phyloP scores from a whole-genome alignment of 1,140 invertebrate genomes.

The Drosophila rhopaloa region DNA sequence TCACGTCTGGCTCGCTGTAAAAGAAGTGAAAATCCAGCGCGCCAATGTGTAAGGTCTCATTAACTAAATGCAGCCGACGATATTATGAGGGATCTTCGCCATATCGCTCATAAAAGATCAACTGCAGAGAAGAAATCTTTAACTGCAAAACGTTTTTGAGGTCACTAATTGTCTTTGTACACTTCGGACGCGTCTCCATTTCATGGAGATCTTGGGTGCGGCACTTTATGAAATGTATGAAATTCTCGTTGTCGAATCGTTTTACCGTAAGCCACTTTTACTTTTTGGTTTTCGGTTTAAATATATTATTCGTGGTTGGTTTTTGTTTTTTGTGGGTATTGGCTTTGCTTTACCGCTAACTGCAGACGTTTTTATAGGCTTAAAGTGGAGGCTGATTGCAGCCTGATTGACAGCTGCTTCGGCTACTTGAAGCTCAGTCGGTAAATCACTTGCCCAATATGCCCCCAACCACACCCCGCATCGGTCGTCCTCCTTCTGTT shows the following conservation, averaged over 20 bases:
- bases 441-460: constrained; percentile 61
- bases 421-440: constrained; percentile 75
- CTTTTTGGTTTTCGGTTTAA: constrained; percentile 50
- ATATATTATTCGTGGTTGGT: constrained; percentile 12
- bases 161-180: constrained; percentile 74
- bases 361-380: constrained; percentile 77
- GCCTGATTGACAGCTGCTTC: constrained; percentile 75
- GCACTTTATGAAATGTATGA: constrained; percentile 28
- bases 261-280: constrained; percentile 82
- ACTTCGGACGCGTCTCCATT: constrained; percentile 38
- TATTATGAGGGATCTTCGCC: constrained; percentile 34
- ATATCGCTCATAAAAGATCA: constrained; percentile 67
- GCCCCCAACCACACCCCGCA: background rate
- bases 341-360: constrained; percentile 49
- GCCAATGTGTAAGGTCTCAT: constrained; percentile 62
- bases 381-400: constrained; percentile 77
- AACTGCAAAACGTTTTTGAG: constrained; percentile 78
- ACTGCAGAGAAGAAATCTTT: constrained; percentile 50
- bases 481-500: constrained; percentile 12
- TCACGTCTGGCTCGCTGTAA: constrained; percentile 53
- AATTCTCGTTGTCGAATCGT: constrained; percentile 52
- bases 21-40: constrained; percentile 56
- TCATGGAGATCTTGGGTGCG: constrained; percentile 59
- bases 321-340: constrained; percentile 22
- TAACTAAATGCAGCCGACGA: constrained; percentile 72